These are phyloP conservation scores for Iguana delicatissima DNA, from an alignment of 2,797 vertebrate genomes.

Conservation along the genomic window DNA sequence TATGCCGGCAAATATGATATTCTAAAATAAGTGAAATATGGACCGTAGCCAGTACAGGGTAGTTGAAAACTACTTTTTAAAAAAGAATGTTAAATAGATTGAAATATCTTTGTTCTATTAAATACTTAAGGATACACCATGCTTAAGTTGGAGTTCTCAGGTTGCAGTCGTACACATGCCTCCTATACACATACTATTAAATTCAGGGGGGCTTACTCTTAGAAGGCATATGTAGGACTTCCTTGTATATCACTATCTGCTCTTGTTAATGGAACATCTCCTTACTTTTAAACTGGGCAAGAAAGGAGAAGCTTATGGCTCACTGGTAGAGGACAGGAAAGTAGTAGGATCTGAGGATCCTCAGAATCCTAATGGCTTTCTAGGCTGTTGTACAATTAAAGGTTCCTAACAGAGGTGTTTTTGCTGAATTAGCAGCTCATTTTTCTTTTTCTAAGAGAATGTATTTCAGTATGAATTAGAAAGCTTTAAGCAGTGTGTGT, in stretches of 20 bases:
- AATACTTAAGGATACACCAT: not conserved
- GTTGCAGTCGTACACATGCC: too few relatives aligned
- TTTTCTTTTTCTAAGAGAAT: slow-evolving; percentile 39
- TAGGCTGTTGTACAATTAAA: not conserved
- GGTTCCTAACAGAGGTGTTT: slow-evolving; percentile 16
- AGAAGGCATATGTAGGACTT: not conserved
- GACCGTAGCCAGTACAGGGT: not conserved
- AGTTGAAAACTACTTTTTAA: not conserved
- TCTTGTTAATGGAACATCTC: too few relatives aligned
- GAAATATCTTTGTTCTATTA: not conserved
- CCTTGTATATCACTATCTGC: not conserved
- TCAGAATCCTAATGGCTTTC: not conserved
- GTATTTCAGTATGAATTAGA: slow-evolving; percentile 31
- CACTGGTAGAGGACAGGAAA: not conserved
- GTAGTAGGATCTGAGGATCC: not conserved
- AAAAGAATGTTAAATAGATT: not conserved
- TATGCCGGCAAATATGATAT: not conserved
- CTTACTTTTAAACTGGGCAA: too few relatives aligned
- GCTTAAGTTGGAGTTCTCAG: not conserved
- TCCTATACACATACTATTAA: not conserved
- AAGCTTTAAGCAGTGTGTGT: not conserved
- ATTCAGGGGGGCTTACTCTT: not conserved
- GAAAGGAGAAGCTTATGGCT: not conserved
- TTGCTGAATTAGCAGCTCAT: slow-evolving; percentile 34
- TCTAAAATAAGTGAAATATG: not conserved